Conservation (phyloP, 2,113 vertebrate species). For the Ellobius talpinus region DNA sequence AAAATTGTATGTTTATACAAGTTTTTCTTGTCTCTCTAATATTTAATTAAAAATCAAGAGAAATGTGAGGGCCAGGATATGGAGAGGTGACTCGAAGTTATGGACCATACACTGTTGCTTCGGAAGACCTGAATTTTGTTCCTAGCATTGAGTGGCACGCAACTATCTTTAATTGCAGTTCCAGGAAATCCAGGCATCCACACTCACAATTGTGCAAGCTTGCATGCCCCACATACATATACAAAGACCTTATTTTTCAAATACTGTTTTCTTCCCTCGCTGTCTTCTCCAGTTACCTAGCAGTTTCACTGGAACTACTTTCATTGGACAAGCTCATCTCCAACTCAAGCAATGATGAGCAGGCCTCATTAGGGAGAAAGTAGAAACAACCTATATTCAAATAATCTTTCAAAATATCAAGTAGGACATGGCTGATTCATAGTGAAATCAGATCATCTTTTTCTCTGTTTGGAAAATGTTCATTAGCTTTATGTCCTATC, state of each 20-base stretch:
- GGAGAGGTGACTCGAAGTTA: background rate
- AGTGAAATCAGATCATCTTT: background rate
- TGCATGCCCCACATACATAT: background rate
- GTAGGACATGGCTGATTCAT: background rate
- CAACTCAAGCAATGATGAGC: background rate
- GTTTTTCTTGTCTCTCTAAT: background rate
- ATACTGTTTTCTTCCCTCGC: background rate
- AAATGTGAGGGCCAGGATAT: background rate
- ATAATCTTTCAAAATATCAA: background rate
- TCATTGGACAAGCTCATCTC: background rate
- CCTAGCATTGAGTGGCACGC: background rate
- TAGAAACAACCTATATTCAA: background rate
- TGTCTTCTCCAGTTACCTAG: background rate
- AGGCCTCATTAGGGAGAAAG: background rate
- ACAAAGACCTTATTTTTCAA: background rate
- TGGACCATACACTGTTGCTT: background rate
- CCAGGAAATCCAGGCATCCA: background rate
- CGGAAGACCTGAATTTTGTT: background rate
- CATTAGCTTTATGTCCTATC: too few relatives aligned
- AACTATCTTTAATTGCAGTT: background rate
- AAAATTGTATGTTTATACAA: background rate
- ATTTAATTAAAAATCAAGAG: conserved; percentile 13
- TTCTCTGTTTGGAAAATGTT: background rate
- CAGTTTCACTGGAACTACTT: background rate
- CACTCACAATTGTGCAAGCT: too few relatives aligned